These are phyloP conservation scores for Podotricha telesiphe DNA, from an alignment of 2,888 invertebrate genomes.

Conservation along the genomic window DNA sequence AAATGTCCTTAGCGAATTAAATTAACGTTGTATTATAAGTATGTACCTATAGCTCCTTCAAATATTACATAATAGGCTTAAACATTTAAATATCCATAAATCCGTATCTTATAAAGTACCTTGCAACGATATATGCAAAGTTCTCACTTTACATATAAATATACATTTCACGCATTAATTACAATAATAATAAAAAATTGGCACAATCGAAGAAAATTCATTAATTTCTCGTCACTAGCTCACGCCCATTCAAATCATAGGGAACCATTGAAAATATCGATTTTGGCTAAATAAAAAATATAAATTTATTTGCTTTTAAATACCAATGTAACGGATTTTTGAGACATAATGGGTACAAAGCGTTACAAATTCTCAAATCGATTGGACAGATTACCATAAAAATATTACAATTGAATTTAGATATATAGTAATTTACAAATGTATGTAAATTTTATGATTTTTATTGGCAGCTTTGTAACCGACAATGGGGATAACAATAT, in stretches of 20 bases:
- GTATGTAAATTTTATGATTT: constrained; percentile 34
- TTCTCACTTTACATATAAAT: neutral
- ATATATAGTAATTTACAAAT: constrained; percentile 22
- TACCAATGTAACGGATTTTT: constrained; percentile 74
- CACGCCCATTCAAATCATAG: constrained; percentile 62
- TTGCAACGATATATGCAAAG: neutral
- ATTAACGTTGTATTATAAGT: too few relatives aligned
- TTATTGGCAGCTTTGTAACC: constrained; percentile 15
- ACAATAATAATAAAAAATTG: constrained; percentile 23
- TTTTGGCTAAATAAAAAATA: constrained; percentile 54
- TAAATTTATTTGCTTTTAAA: constrained; percentile 64
- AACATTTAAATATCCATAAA: constrained; percentile 58
- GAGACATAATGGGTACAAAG: constrained; percentile 67
- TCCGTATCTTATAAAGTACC: constrained; percentile 36
- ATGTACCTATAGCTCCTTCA: too few relatives aligned
- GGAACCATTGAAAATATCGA: constrained; percentile 58
- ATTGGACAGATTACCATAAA: constrained; percentile 73
- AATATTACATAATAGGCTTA: constrained; percentile 14
- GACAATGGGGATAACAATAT: constrained; percentile 23
- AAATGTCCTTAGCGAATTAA: too few relatives aligned
- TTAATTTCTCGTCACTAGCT: constrained; percentile 54
- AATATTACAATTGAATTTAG: constrained; percentile 56
- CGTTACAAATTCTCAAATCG: constrained; percentile 72
- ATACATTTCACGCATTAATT: constrained; percentile 20
- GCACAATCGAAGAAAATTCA: constrained; percentile 40